phyloP scores from a whole-genome alignment of 2,113 vertebrate genomes.

The Callaeas wilsoni region DNA sequence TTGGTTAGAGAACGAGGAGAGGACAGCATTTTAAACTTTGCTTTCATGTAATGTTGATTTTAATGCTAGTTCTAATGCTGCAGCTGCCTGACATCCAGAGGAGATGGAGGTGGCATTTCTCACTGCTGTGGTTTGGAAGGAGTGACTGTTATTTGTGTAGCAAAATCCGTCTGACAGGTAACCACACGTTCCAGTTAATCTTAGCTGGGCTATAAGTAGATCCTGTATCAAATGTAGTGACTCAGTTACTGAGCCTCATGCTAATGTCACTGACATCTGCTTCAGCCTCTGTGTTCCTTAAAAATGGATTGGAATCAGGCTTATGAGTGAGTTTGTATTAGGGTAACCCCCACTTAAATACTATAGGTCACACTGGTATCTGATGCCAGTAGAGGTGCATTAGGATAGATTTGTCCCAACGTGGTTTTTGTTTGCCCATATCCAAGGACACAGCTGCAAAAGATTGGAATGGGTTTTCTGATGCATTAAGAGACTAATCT shows the following conservation, averaged over 20 bases:
- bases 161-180: background rate
- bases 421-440: background rate
- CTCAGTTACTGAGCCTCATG: background rate
- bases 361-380: background rate
- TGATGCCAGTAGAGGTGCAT: background rate
- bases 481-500: background rate
- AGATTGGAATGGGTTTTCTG: background rate
- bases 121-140: background rate
- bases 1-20: background rate
- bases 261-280: background rate
- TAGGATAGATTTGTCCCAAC: background rate
- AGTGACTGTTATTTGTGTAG: background rate
- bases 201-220: slow-evolving; percentile 1
- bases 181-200: slow-evolving; percentile 2
- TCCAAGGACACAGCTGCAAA: background rate
- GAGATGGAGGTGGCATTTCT: background rate
- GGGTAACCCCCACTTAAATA: background rate
- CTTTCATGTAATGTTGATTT: background rate
- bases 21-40: background rate
- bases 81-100: background rate
- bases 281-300: background rate
- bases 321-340: background rate
- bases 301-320: background rate
- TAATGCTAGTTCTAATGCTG: background rate
- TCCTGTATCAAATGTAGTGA: background rate